Evolutionary conservation across 2,113 vertebrate species (phyloP).

Genomic region (Actinemys pallida): DNA sequence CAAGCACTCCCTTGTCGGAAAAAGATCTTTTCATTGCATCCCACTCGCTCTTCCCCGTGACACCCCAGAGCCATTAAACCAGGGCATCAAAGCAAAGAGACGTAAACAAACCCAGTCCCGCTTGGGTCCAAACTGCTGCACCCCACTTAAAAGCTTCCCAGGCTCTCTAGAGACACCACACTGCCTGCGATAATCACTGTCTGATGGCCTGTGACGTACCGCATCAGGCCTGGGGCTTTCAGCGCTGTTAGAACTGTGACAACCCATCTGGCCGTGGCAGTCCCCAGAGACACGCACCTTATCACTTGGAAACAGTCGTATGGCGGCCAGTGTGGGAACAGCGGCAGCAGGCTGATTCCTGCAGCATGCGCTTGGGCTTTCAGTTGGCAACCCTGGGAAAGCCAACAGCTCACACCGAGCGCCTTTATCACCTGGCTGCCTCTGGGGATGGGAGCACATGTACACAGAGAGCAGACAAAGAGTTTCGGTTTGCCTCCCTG

Average conservation of each 20-base stretch:
- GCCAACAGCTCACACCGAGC: background rate
- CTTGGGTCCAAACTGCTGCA: background rate
- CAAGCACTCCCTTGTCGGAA: background rate
- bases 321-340: background rate
- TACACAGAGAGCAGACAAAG: background rate
- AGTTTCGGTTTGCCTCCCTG: background rate
- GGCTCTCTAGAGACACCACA: background rate
- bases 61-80: background rate
- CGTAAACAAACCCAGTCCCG: background rate
- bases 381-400: background rate
- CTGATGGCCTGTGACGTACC: background rate
- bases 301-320: no score
- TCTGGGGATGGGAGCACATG: background rate
- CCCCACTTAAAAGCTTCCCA: background rate
- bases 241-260: no score
- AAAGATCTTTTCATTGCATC: background rate
- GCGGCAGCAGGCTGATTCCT: background rate
- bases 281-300: fast-evolving
- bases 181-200: background rate
- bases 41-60: background rate
- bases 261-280: background rate
- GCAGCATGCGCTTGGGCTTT: fast-evolving
- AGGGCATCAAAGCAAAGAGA: background rate
- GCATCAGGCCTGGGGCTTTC: background rate
- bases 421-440: background rate